phyloP scores from a whole-genome alignment of 53 echinoderm and acorn worm species.

The Antedon mediterranea region DNA sequence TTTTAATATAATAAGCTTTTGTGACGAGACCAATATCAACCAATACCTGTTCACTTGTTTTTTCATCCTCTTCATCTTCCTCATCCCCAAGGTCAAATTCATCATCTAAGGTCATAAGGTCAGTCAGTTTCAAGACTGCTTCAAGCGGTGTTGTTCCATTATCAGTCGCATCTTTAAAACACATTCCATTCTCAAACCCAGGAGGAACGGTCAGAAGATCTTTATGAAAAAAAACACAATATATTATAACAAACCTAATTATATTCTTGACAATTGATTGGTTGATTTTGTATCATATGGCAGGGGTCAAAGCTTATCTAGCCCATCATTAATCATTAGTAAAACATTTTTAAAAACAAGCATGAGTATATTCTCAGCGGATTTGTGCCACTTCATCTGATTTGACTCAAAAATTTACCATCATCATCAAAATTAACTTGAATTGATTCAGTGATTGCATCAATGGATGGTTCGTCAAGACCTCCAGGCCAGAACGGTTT shows the following conservation, averaged over 20 bases:
- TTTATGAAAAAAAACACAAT: slow-evolving; percentile 3
- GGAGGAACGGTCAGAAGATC: slow-evolving; percentile 69
- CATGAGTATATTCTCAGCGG: too few species aligned
- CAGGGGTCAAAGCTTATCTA: too few species aligned
- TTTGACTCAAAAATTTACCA: too few species aligned
- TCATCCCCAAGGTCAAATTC: slow-evolving; percentile 42
- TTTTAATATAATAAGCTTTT: too few species aligned
- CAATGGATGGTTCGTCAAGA: slow-evolving; percentile 46
- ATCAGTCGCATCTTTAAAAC: slow-evolving; percentile 33
- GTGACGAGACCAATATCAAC: too few species aligned
- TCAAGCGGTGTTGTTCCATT: slow-evolving; percentile 1
- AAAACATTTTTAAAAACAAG: too few species aligned
- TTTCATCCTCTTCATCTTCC: slow-evolving; percentile 26
- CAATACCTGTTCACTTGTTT: not conserved
- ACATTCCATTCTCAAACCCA: slow-evolving; percentile 54
- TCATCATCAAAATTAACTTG: not conserved
- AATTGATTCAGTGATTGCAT: slow-evolving; percentile 9
- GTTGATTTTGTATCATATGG: too few species aligned
- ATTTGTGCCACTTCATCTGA: too few species aligned
- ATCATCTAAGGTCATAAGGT: slow-evolving; percentile 60
- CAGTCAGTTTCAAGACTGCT: slow-evolving; percentile 43
- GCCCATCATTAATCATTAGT: too few species aligned
- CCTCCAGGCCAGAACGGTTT: slow-evolving; percentile 96
- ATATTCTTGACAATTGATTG: not conserved
- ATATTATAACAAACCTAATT: too few species aligned